phyloP scores from a whole-genome alignment of 2,113 vertebrate species.

The Trachemys scripta region DNA sequence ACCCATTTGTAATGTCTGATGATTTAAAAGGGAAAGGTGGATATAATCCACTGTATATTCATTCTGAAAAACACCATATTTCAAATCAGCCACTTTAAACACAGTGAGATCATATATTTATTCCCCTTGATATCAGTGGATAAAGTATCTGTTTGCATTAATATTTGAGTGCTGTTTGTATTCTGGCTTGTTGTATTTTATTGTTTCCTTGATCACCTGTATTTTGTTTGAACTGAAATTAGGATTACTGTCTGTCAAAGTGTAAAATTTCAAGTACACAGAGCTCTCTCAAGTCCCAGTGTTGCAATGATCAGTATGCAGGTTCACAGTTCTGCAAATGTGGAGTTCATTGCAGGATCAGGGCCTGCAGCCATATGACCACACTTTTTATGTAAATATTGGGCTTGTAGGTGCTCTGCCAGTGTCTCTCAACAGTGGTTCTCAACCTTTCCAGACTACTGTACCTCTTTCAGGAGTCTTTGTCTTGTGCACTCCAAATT shows the following conservation, averaged over 20 bases:
- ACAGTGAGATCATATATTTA: too few species aligned
- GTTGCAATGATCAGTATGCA: not conserved
- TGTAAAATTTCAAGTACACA: not conserved
- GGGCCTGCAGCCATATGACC: not conserved
- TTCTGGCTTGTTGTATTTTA: not conserved
- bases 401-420: not conserved
- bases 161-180: not conserved
- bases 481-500: too few species aligned
- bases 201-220: not conserved
- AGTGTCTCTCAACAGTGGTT: not conserved
- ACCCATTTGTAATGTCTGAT: not conserved
- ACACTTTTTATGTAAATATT: not conserved
- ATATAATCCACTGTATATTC: not conserved
- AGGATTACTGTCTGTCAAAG: not conserved
- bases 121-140: not conserved
- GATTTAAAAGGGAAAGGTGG: not conserved
- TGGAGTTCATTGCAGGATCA: not conserved
- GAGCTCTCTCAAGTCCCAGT: not conserved
- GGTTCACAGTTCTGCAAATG: rapidly evolving
- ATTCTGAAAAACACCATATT: not conserved
- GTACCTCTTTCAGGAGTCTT: too few species aligned
- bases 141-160: not conserved
- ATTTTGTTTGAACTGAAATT: not conserved
- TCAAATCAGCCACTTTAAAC: not conserved
- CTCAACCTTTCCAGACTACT: too few species aligned